A percentile compares a stretch with the other conserved stretches of the same genome.
These are phyloP conservation scores for Pocota personata DNA, from an alignment of 2,888 invertebrate species.

Conservation along the genomic window DNA sequence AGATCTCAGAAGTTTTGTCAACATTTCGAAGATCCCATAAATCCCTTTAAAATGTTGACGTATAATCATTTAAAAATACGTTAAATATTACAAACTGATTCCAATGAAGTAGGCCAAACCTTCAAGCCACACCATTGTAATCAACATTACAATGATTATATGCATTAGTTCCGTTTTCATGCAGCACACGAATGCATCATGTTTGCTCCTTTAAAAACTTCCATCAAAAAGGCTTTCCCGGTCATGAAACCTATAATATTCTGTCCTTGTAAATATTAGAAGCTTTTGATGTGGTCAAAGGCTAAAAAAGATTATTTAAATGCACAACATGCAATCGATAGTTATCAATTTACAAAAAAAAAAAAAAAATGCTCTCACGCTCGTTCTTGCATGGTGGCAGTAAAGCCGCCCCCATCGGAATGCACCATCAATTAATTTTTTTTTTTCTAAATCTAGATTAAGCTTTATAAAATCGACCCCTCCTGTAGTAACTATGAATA, in stretches of 20 bases:
- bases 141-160: background rate
- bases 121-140: background rate
- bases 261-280: slow-evolving; percentile 47
- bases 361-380: background rate
- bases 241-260: background rate
- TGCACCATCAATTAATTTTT: background rate
- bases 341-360: slow-evolving; percentile 30
- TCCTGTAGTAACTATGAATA: background rate
- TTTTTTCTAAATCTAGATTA: background rate
- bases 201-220: background rate
- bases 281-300: slow-evolving; percentile 19
- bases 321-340: slow-evolving; percentile 45
- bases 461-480: background rate
- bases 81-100: background rate
- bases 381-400: background rate
- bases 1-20: too few relatives aligned
- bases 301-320: slow-evolving; percentile 23
- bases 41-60: too few relatives aligned
- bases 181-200: background rate
- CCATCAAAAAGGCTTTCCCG: background rate
- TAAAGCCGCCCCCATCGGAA: background rate
- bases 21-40: too few relatives aligned
- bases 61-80: background rate
- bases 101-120: background rate
- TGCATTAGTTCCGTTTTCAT: background rate